phyloP scores from a whole-genome alignment of 2,113 vertebrate genomes.

The Thomomys bottae region DNA sequence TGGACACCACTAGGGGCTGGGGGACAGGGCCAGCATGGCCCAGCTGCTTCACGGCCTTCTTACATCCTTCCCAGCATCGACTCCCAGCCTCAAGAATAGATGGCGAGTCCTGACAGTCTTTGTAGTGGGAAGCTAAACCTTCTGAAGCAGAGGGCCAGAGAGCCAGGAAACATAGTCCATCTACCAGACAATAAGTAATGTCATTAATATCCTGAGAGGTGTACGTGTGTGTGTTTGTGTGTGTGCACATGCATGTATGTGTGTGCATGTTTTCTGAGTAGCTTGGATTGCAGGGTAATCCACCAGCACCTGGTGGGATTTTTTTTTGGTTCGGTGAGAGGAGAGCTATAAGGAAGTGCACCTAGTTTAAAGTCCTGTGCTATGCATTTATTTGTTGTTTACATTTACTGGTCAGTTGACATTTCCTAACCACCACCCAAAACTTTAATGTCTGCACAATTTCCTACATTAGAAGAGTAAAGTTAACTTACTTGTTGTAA shows the following conservation, averaged over 20 bases:
- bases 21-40: conserved; percentile 83
- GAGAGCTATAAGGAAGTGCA: rapidly evolving
- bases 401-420: neutral
- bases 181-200: neutral
- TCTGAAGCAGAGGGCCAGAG: neutral
- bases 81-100: too few relatives aligned
- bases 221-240: too few relatives aligned
- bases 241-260: too few relatives aligned
- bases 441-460: neutral
- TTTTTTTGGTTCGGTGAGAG: too few relatives aligned
- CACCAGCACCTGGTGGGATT: too few relatives aligned
- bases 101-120: neutral
- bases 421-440: neutral
- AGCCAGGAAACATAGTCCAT: neutral
- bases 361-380: neutral
- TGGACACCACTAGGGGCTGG: conserved; percentile 95
- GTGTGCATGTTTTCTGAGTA: too few relatives aligned
- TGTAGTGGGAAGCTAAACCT: neutral
- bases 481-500: too few relatives aligned
- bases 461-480: neutral
- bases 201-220: neutral
- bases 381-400: neutral
- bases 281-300: too few relatives aligned
- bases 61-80: neutral
- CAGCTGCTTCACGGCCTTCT: neutral